phyloP scores from a whole-genome alignment of 2,888 invertebrate species.

The Apotomis betuletana region DNA sequence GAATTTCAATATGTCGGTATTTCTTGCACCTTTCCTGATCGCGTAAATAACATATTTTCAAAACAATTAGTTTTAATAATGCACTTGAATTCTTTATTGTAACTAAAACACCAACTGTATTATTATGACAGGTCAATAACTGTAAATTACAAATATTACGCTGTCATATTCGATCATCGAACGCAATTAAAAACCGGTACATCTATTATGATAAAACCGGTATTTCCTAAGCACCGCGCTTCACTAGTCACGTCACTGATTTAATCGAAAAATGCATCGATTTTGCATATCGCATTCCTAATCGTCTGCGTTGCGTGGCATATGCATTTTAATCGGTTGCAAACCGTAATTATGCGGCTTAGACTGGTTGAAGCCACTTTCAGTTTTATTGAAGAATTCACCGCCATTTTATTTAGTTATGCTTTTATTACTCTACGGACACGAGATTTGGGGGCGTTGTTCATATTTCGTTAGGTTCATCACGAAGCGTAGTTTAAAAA shows the following conservation, averaged over 20 bases:
- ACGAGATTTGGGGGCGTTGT: no score
- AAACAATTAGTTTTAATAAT: no score
- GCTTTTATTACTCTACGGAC: neutral
- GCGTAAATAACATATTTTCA: no score
- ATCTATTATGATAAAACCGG: slow-evolving; percentile 20
- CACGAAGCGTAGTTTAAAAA: no score
- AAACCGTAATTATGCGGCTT: neutral
- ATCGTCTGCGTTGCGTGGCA: slow-evolving; percentile 47
- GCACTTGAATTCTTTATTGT: neutral
- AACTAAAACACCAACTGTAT: neutral
- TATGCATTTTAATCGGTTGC: slow-evolving; percentile 17
- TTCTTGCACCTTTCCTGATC: no score
- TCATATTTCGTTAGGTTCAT: no score
- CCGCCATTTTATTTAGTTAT: neutral
- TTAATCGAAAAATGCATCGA: slow-evolving; percentile 16
- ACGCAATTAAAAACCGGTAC: slow-evolving; percentile 14
- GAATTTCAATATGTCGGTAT: no score
- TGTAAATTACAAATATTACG: neutral
- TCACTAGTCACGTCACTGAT: slow-evolving; percentile 26
- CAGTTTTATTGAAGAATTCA: slow-evolving; percentile 20
- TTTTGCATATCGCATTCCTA: slow-evolving; percentile 45
- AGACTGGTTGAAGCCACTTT: slow-evolving; percentile 13
- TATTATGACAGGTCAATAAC: neutral
- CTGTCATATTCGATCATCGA: neutral
- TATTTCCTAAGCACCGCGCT: slow-evolving; percentile 22